A percentile compares a stretch with the other conserved stretches of the same genome.
Evolutionary conservation across 2,113 vertebrate genomes (phyloP).

Genomic region (Campylomormyrus numenius): DNA sequence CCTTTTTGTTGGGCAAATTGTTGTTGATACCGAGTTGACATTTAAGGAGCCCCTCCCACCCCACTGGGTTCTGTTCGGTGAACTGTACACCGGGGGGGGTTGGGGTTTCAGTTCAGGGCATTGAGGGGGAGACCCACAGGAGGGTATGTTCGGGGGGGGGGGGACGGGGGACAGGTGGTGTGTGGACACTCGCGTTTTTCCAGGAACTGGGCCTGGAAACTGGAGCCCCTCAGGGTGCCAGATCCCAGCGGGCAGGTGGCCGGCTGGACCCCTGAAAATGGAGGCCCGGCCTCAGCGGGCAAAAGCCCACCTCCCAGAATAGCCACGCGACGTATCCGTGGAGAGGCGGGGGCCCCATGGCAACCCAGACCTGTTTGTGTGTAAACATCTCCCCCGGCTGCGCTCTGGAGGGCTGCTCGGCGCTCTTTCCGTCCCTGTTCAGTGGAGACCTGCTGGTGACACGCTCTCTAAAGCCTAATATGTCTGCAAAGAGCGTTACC

Average conservation of each 20-base stretch:
- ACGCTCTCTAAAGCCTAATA: not conserved
- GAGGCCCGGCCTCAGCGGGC: not conserved
- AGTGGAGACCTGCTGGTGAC: not conserved
- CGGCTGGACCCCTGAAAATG: not conserved
- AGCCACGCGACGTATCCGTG: not conserved
- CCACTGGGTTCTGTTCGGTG: not conserved
- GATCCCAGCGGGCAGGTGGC: not conserved
- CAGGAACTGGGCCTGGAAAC: not conserved
- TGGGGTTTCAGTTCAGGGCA: not conserved
- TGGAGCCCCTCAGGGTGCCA: not conserved
- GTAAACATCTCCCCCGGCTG: slow-evolving; percentile 8
- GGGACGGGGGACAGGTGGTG: not conserved
- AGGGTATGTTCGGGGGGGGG: not conserved
- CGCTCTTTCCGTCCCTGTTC: not conserved
- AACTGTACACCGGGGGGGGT: not conserved
- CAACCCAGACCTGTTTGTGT: slow-evolving; percentile 16
- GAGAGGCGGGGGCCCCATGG: not conserved
- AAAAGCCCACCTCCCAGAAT: slow-evolving; percentile 1
- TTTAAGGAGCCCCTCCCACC: not conserved
- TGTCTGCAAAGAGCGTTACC: not conserved
- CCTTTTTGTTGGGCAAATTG: not conserved
- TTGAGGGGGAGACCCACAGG: not conserved
- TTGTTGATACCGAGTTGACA: not conserved
- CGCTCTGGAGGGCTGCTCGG: not conserved
- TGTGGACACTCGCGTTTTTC: not conserved